phyloP scores from a whole-genome alignment of 1,140 invertebrate genomes.

The Cotesia vestalis region DNA sequence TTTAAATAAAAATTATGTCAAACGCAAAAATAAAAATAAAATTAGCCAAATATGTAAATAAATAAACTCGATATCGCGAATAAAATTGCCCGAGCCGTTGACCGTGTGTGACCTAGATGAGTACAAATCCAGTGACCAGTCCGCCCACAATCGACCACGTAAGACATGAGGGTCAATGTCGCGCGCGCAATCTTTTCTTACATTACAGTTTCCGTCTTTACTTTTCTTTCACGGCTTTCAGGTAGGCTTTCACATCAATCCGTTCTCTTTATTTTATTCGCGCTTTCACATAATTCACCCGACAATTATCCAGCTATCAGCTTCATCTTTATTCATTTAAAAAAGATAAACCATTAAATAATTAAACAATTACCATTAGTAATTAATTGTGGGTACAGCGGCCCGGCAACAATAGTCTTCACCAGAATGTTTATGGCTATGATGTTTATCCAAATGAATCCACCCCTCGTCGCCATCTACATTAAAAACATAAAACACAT shows the following conservation, averaged over 20 bases:
- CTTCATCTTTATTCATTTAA: too few species aligned
- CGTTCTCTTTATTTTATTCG: too few species aligned
- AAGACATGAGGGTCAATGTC: constrained; percentile 61
- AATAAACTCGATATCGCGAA: not conserved
- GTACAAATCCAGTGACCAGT: constrained; percentile 58
- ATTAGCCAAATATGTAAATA: not conserved
- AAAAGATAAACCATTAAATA: too few species aligned
- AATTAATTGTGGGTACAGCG: constrained; percentile 59
- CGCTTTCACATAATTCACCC: not conserved
- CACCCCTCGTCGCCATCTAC: constrained; percentile 58
- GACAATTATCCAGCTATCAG: too few species aligned
- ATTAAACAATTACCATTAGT: constrained; percentile 40
- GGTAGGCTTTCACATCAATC: too few species aligned
- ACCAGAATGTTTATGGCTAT: constrained; percentile 52
- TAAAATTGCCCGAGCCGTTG: constrained; percentile 44
- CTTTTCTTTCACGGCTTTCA: constrained; percentile 21
- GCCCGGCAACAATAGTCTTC: constrained; percentile 46
- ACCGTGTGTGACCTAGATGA: constrained; percentile 59
- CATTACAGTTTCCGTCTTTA: constrained; percentile 22
- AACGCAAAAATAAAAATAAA: not conserved
- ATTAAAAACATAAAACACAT: constrained; percentile 44
- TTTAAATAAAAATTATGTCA: not conserved
- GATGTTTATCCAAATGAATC: constrained; percentile 44
- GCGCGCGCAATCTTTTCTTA: constrained; percentile 25
- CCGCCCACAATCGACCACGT: constrained; percentile 55